Evolutionary conservation across 2,888 invertebrate species (phyloP).

Genomic region (Lepidonotus clava): DNA sequence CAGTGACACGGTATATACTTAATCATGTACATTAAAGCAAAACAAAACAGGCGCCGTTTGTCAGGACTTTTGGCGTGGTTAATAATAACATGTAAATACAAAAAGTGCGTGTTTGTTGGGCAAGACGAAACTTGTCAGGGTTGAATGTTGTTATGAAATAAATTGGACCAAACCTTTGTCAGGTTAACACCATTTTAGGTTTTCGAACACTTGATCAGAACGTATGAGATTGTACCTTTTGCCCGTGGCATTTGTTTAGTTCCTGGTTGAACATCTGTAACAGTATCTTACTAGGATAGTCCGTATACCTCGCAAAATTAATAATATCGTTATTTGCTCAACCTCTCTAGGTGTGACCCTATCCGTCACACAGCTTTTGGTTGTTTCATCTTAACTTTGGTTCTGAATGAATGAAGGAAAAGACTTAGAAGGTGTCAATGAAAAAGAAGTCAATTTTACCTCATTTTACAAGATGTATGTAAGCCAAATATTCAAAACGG

Average conservation of each 20-base stretch:
- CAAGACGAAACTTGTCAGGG: neutral
- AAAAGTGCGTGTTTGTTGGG: neutral
- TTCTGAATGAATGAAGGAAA: too few relatives aligned
- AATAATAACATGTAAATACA: constrained; percentile 27
- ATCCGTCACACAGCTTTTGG: too few relatives aligned
- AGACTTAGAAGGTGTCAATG: too few relatives aligned
- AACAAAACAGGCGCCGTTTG: neutral
- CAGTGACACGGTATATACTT: constrained; percentile 47
- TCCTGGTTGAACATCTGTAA: neutral
- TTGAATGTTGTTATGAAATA: constrained; percentile 39
- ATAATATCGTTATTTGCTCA: constrained; percentile 27
- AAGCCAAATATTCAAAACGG: too few relatives aligned
- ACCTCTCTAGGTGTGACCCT: too few relatives aligned
- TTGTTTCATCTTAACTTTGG: too few relatives aligned
- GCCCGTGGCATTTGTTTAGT: constrained; percentile 20
- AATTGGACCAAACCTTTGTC: constrained; percentile 34
- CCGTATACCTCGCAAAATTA: constrained; percentile 15
- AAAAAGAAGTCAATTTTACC: too few relatives aligned
- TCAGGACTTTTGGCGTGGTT: neutral
- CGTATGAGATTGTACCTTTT: constrained; percentile 30
- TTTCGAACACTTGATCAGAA: constrained; percentile 29
- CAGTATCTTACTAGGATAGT: neutral
- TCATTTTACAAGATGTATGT: too few relatives aligned
- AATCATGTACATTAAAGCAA: constrained; percentile 32
- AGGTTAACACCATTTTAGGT: constrained; percentile 19